Evolutionary conservation across 2,888 invertebrate species (phyloP), one percentile per base, ranked within the genome.

Genomic region (Andrena flavipes): DNA sequence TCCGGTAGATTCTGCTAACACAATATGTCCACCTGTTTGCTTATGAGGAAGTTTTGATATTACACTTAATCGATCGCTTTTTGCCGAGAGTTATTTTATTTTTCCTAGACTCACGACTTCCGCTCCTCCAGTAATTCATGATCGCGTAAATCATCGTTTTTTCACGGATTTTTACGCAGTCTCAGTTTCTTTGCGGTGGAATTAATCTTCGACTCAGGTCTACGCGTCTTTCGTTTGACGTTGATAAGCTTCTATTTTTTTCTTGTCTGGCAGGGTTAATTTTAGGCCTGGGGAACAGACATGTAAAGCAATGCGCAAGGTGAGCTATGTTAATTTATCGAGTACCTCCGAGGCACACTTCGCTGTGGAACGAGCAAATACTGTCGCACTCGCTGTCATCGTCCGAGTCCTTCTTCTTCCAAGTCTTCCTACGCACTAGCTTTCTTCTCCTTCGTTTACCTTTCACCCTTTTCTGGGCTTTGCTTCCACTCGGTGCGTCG

Each of bases 321-420:
- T 60, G 8, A n/a, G n/a, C 7, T 7, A 6, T 2, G 16, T n/a
- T 13, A 30, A 60, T 60, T 8, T 20, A 16, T 54, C n/a, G 20
- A 33, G 20, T 51, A 10, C 92, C 91, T 78, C 83, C 78, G 0
- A 92, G 76, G 73, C 87, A 85, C 3, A 92, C 68, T 67, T 82
- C 65, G 67, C 89, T 92, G 63, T 92, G 89, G 71, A 87, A 82
- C 0, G 92, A 92, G 60, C 92, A 92, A 72, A 91, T 82, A 5
- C 89, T 90, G 0, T 81, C 76, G 76, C 89, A 91, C 20, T 88
- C 82, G 8, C 68, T 72, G 16, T 83, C 68, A 20, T 42, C 59
- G 0, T 84, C 59, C 1, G 33, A 8, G 20, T 81, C 68, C 23
- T 60, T 26, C n/a, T 72, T 20, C 10, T 56, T 69, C 59, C 63